These are phyloP conservation scores for Eueides isabella DNA, from an alignment of 1,140 invertebrate species.

Conservation along the genomic window DNA sequence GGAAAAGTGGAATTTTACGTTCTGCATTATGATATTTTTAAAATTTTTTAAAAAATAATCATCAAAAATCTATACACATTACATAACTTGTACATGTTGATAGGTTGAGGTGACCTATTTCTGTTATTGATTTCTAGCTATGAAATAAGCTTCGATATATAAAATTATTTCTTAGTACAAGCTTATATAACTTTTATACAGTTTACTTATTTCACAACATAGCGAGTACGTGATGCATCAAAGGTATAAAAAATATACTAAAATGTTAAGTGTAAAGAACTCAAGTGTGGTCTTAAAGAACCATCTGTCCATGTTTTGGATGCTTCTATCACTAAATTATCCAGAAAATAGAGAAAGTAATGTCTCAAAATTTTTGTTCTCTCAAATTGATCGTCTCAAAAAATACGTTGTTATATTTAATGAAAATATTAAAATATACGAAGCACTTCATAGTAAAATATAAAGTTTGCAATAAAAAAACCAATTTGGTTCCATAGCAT, in stretches of 20 bases:
- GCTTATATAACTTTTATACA: neutral
- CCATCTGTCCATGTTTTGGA: no score
- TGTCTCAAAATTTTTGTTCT: no score
- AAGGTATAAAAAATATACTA: neutral
- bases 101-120: neutral
- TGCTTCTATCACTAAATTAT: no score
- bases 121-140: neutral
- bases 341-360: no score
- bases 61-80: neutral
- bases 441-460: neutral
- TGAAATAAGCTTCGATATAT: conserved; percentile 3
- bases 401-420: neutral
- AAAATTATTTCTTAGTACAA: conserved; percentile 3
- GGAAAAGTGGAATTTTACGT: no score
- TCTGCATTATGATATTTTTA: no score
- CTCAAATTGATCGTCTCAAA: neutral
- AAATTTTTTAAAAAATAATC: no score
- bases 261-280: neutral
- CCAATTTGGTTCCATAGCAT: conserved; percentile 17
- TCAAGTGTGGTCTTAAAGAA: no score
- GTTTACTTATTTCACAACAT: neutral
- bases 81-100: neutral
- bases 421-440: neutral
- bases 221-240: neutral
- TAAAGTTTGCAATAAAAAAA: conserved; percentile 11